Evolutionary conservation across 2,113 vertebrate species (phyloP).

Genomic region (Esox niger): DNA sequence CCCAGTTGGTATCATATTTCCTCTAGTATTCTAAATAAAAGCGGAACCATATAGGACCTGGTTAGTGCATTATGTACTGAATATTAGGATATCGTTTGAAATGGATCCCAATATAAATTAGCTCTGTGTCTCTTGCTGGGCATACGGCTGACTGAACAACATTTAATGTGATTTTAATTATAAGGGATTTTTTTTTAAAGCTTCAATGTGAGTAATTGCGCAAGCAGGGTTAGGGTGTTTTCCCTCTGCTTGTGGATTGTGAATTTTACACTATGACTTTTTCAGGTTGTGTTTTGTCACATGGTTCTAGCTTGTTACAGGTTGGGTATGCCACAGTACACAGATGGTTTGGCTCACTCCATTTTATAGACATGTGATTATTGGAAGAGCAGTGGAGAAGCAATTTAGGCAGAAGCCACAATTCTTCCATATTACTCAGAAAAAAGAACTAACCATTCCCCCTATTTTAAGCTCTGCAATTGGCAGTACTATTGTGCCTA

Average conservation of each 20-base stretch:
- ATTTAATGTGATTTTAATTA: constrained; percentile 17
- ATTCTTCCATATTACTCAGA: constrained; percentile 6
- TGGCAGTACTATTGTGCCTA: constrained; percentile 4
- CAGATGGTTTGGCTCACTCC: not conserved
- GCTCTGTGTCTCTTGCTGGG: not conserved
- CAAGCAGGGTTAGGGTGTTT: constrained; percentile 2
- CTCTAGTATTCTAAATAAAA: too few relatives aligned
- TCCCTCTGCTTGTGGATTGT: not conserved
- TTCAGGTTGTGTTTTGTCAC: too few relatives aligned
- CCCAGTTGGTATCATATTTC: too few relatives aligned
- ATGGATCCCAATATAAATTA: too few relatives aligned
- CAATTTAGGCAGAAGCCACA: not conserved
- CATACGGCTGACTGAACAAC: too few relatives aligned
- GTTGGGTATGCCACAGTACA: too few relatives aligned
- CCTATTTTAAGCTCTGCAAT: constrained; percentile 26
- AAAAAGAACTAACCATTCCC: constrained; percentile 10
- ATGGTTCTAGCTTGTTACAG: not conserved
- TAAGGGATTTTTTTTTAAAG: too few relatives aligned
- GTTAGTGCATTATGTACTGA: too few relatives aligned
- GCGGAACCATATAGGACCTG: too few relatives aligned
- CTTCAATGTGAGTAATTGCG: not conserved
- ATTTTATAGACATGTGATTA: not conserved
- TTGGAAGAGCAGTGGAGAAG: not conserved
- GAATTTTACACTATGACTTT: too few relatives aligned
- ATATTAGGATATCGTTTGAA: too few relatives aligned